These are phyloP conservation scores for Pelecanus crispus DNA, from an alignment of 2,113 vertebrate species.

Conservation along the genomic window DNA sequence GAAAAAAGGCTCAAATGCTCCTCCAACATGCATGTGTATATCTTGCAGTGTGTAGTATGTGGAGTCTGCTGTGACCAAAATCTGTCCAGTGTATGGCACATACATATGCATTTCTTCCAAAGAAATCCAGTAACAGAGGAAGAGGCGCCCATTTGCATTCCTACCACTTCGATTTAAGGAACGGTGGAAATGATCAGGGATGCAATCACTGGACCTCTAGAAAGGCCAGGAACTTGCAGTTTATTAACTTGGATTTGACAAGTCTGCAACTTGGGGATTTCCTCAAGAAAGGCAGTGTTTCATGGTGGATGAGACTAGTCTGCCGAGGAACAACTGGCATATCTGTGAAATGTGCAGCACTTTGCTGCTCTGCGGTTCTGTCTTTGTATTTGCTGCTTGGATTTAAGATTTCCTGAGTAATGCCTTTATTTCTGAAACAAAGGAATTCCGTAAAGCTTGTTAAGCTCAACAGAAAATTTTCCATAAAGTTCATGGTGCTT, in stretches of 20 bases:
- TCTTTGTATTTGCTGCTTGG: neutral
- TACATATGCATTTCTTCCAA: accelerated
- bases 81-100: neutral
- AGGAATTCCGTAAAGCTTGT: neutral
- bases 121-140: accelerated
- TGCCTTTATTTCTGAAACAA: neutral
- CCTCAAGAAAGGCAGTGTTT: neutral
- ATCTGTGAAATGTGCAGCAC: neutral
- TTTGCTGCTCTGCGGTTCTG: neutral
- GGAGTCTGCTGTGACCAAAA: neutral
- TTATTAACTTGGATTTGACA: neutral
- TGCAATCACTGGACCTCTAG: neutral
- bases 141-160: neutral
- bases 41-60: neutral
- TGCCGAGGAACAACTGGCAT: neutral
- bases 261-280: neutral
- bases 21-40: accelerated
- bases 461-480: neutral
- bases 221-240: neutral
- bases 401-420: neutral
- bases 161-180: neutral
- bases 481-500: neutral
- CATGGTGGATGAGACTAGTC: accelerated
- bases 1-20: neutral
- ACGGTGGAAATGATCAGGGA: neutral